Conservation (phyloP, 2,113 vertebrate genomes). For the Thryonomys swinderianus region DNA sequence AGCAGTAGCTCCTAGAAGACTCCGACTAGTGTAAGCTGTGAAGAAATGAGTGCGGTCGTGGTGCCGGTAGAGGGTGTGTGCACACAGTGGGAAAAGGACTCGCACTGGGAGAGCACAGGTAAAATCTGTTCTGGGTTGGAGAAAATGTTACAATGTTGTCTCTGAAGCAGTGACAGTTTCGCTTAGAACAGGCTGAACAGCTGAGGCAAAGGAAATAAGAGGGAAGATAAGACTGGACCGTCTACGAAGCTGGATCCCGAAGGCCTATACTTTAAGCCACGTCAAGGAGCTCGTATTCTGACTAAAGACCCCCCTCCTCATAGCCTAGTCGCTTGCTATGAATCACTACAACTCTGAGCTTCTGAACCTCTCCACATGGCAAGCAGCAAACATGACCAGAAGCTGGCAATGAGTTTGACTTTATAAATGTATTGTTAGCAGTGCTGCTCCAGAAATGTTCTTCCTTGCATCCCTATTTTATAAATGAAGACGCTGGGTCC, state of each 20-base stretch:
- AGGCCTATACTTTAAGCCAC: background rate
- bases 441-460: background rate
- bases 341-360: background rate
- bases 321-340: background rate
- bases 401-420: background rate
- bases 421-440: background rate
- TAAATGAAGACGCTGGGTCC: background rate
- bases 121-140: background rate
- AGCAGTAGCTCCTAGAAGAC: background rate
- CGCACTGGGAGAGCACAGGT: background rate
- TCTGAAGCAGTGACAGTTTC: background rate
- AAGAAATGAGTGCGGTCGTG: background rate
- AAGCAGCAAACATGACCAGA: background rate
- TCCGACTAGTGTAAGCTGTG: background rate
- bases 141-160: background rate
- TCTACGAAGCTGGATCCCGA: background rate
- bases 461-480: conserved; percentile 29
- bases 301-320: background rate
- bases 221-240: background rate
- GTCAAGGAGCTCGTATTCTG: background rate
- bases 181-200: background rate
- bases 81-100: background rate
- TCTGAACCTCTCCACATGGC: background rate
- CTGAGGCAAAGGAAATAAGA: background rate
- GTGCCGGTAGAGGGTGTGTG: background rate